These are phyloP conservation scores for Tragelaphus imberbis DNA, from an alignment of 2,113 vertebrate species.

Conservation along the genomic window DNA sequence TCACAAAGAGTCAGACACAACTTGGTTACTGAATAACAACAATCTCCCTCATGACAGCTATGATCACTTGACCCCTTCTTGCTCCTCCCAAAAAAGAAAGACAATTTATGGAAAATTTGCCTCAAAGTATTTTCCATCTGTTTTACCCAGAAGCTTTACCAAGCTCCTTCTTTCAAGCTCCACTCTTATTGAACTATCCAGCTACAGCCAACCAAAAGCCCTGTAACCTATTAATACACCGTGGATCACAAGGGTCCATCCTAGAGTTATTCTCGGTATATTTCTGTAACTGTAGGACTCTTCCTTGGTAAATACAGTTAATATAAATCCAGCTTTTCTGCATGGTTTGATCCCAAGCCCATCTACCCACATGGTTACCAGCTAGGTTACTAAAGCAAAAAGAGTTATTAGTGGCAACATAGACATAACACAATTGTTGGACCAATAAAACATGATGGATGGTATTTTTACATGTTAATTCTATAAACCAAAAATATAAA, in stretches of 20 bases:
- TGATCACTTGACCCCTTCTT: neutral
- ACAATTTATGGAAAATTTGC: neutral
- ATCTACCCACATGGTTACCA: neutral
- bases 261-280: neutral
- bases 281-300: neutral
- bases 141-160: neutral
- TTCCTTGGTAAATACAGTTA: neutral
- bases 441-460: neutral
- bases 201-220: neutral
- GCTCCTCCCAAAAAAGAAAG: neutral
- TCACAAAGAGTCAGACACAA: neutral
- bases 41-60: neutral
- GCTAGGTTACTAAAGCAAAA: neutral
- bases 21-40: neutral
- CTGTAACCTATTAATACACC: neutral
- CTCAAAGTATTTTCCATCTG: neutral
- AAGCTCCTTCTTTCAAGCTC: neutral
- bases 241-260: neutral
- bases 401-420: neutral
- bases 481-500: neutral
- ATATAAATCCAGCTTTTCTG: neutral
- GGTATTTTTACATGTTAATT: neutral
- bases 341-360: neutral
- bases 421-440: neutral
- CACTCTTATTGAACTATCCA: neutral